A percentile compares a stretch with the other conserved stretches of the same genome.
Evolutionary conservation across 2,797 vertebrate species (phyloP).

Genomic region (Odontamblyopus rebecca): DNA sequence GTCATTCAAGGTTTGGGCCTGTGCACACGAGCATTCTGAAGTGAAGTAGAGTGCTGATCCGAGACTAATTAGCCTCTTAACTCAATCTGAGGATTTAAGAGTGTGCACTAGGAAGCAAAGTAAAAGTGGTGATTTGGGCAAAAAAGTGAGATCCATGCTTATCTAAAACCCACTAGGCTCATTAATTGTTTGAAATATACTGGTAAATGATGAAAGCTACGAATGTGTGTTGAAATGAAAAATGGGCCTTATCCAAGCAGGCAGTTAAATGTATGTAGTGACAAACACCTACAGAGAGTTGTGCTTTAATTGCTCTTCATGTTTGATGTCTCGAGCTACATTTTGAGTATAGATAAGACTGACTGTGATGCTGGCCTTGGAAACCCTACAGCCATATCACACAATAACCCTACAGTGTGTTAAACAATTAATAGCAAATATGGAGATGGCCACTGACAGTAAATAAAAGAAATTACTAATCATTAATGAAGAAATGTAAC

Average conservation of each 20-base stretch:
- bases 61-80: constrained; percentile 66
- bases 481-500: neutral
- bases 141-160: constrained; percentile 33
- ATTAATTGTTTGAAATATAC: constrained; percentile 42
- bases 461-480: neutral
- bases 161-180: constrained; percentile 34
- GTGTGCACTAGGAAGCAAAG: constrained; percentile 28
- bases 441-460: neutral
- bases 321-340: constrained; percentile 16
- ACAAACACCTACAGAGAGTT: constrained; percentile 45
- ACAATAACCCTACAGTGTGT: neutral
- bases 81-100: constrained; percentile 47
- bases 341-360: constrained; percentile 8
- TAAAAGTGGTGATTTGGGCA: constrained; percentile 19
- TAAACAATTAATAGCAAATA: too few species aligned
- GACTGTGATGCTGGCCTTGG: neutral
- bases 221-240: constrained; percentile 21
- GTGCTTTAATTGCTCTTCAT: constrained; percentile 35
- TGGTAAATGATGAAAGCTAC: constrained; percentile 34
- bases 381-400: neutral
- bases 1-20: constrained; percentile 43
- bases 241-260: constrained; percentile 30
- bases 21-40: constrained; percentile 42
- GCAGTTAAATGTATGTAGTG: constrained; percentile 14
- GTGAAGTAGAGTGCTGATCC: constrained; percentile 46